Conservation (phyloP, 37 sponge, comb jelly and placozoan species). For the Mnemiopsis leidyi region DNA sequence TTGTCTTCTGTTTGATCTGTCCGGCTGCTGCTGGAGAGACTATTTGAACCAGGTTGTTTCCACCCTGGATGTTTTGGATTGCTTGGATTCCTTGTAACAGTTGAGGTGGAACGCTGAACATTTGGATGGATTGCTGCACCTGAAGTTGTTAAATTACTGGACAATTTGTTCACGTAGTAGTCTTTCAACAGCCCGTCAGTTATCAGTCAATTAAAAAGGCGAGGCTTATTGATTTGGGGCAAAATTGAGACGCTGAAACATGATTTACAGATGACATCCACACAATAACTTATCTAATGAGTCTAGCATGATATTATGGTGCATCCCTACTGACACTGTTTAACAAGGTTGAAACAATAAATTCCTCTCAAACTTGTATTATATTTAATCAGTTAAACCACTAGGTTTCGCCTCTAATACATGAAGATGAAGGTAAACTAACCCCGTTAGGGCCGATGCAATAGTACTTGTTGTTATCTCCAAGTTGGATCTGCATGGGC, state of each 20-base stretch:
- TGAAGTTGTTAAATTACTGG: too few relatives aligned
- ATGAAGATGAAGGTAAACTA: background rate
- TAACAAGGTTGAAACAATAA: background rate
- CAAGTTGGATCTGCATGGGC: slow-evolving; percentile 54
- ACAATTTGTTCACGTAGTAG: too few relatives aligned
- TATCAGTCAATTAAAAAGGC: too few relatives aligned
- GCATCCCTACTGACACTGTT: too few relatives aligned
- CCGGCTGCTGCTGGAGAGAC: background rate
- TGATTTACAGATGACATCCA: too few relatives aligned
- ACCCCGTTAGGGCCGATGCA: slow-evolving; percentile 32
- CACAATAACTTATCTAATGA: too few relatives aligned
- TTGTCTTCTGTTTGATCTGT: slow-evolving; percentile 32
- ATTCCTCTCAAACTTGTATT: background rate
- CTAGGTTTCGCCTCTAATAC: background rate
- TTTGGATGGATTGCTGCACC: slow-evolving; percentile 54
- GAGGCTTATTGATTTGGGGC: too few relatives aligned
- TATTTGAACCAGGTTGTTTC: slow-evolving; percentile 44
- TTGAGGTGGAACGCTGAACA: slow-evolving; percentile 51
- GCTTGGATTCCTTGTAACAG: slow-evolving; percentile 47
- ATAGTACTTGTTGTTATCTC: slow-evolving; percentile 48
- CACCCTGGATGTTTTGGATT: slow-evolving; percentile 33
- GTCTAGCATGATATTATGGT: too few relatives aligned
- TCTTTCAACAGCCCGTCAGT: too few relatives aligned
- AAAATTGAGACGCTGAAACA: background rate
- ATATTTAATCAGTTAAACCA: background rate